Percentiles rank a stretch among this genome's conserved stretches.
These are phyloP conservation scores for Sceloporus tristichus DNA, from an alignment of 2,113 vertebrate genomes.

Conservation along the genomic window DNA sequence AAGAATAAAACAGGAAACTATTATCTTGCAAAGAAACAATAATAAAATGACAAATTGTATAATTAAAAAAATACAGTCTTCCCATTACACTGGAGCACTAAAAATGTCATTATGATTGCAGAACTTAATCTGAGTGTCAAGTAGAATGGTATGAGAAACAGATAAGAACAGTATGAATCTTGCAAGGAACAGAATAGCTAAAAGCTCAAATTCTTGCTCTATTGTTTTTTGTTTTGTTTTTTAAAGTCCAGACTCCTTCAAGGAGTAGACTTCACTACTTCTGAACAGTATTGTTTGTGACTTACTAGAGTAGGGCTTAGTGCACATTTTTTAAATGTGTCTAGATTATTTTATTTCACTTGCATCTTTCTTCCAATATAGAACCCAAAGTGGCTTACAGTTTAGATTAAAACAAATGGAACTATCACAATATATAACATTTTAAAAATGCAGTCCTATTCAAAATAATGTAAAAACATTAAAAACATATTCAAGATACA, in stretches of 20 bases:
- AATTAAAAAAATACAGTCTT: conserved; percentile 2
- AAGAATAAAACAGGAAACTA: neutral
- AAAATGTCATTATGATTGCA: neutral
- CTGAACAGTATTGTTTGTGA: neutral
- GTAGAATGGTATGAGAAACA: neutral
- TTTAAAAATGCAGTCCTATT: too few species aligned
- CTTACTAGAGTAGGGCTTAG: neutral
- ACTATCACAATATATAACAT: too few species aligned
- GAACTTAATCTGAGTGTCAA: neutral
- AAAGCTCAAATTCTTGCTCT: neutral
- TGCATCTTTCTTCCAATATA: too few species aligned
- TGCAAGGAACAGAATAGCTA: neutral
- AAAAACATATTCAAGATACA: too few species aligned
- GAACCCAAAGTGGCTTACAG: too few species aligned
- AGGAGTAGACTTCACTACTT: neutral
- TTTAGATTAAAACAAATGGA: too few species aligned
- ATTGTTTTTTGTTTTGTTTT: neutral
- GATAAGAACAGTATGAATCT: neutral
- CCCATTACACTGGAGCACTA: neutral
- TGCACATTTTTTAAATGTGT: neutral
- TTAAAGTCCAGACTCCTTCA: neutral
- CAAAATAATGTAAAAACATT: too few species aligned
- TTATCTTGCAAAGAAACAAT: neutral
- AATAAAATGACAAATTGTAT: neutral
- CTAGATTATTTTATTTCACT: too few species aligned